Evolutionary conservation across 2,797 vertebrate genomes (phyloP).

Genomic region (Liasis olivaceus): DNA sequence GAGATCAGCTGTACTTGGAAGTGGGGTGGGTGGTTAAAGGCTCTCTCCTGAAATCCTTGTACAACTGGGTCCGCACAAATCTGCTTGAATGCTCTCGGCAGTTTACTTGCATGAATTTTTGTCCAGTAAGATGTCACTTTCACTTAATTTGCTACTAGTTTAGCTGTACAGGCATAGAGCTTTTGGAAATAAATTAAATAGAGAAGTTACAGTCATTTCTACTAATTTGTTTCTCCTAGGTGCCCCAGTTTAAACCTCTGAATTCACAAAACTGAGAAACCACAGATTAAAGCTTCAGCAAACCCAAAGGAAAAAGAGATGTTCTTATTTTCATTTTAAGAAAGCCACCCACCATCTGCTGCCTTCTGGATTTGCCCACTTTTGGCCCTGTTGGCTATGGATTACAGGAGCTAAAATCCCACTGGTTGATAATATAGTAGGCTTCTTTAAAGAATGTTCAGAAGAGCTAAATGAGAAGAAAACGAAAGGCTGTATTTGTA

Average conservation of each 20-base stretch:
- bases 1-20: neutral
- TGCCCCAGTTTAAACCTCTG: neutral
- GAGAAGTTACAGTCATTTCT: neutral
- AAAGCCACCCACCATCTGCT: neutral
- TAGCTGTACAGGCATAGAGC: neutral
- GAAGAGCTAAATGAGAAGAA: neutral
- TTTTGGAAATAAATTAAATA: neutral
- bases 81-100: neutral
- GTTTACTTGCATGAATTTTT: neutral
- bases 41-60: neutral
- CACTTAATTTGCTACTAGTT: neutral
- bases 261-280: neutral
- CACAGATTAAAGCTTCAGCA: neutral
- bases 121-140: neutral
- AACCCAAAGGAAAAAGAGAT: neutral
- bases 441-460: neutral
- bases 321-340: neutral
- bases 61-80: neutral
- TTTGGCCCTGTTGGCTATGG: neutral
- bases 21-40: neutral
- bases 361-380: neutral
- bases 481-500: neutral
- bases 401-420: neutral
- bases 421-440: neutral
- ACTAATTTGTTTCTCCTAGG: neutral